These are phyloP conservation scores for Scaeva pyrastri DNA, from an alignment of 2,888 invertebrate genomes.

Conservation along the genomic window DNA sequence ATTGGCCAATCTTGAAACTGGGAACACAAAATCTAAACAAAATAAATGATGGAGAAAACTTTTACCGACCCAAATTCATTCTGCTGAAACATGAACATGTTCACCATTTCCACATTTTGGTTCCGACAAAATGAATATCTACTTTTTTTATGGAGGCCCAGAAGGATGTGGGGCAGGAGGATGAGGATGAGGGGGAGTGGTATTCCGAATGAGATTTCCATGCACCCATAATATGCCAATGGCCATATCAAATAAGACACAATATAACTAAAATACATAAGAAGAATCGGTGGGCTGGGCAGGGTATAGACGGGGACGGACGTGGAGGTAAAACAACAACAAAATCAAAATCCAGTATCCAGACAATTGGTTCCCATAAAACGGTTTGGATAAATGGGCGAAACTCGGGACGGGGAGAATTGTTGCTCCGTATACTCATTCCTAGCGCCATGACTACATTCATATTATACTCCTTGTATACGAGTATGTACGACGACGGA, in stretches of 20 bases:
- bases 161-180: no score
- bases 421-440: slow-evolving; percentile 32
- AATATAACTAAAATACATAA: slow-evolving; percentile 24
- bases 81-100: slow-evolving; percentile 44
- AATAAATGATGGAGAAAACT: slow-evolving; percentile 66
- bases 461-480: no score
- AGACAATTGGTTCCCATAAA: slow-evolving; percentile 57
- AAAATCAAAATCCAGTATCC: slow-evolving; percentile 44
- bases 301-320: neutral
- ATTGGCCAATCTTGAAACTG: slow-evolving; percentile 47
- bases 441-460: neutral
- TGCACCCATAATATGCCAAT: slow-evolving; percentile 30
- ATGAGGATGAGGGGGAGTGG: no score
- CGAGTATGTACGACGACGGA: no score
- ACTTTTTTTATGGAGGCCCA: neutral
- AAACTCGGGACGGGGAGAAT: neutral
- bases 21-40: slow-evolving; percentile 54
- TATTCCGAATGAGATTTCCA: slow-evolving; percentile 38
- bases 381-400: slow-evolving; percentile 38
- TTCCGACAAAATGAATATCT: slow-evolving; percentile 19
- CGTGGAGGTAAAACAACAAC: slow-evolving; percentile 20
- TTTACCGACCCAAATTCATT: slow-evolving; percentile 57
- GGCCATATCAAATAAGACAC: slow-evolving; percentile 45
- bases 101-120: slow-evolving; percentile 44
- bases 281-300: neutral